Evolutionary conservation across 2,113 vertebrate genomes (phyloP), one percentile per base, ranked within the genome.

Genomic region (Callospermophilus lateralis): DNA sequence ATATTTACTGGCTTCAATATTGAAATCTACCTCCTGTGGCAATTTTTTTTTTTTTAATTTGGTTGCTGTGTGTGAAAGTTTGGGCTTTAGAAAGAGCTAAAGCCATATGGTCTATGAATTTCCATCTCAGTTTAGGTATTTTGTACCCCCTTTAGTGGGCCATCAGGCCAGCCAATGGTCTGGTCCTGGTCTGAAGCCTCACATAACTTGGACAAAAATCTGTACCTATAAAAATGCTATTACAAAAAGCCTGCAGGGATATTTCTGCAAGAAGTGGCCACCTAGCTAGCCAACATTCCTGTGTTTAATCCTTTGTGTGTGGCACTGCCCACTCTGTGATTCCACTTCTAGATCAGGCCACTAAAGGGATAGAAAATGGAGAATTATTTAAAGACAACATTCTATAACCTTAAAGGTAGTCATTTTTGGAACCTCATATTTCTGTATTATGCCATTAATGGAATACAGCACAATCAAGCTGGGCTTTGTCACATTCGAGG

Each of bases 1-100:
- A 67, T 16, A 19, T 73, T 91, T 93, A 85, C 73, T 91, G 55
- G 32, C 6, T 91, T 80, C 37, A 83, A 45, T 80, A 67, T 84
- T 81, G 77, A 79, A 79, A 94, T 94, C 96, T 92, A 85, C 89
- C 67, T 95, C 79, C 80, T 89, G 53, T 45, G 86, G 79, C 51
- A 55, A 81, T 80, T 86, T 61, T 70, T 93, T 53, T 63, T 3
- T 51, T 37, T 68, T 58, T 58, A 20, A 58, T 73, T 55, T 94
- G 85, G 30, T 74, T 73, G 65, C 79, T 58, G 28, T 17, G 4
- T 73, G 39, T 73, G 80, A 73, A 28, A 48, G 28, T 77, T 48
- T 89, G 39, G 80, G 48, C 85, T 91, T 96, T 58, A 73, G 78
- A 73, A 91, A 78, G 84, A 85, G 39, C 68, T n/a, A 42, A 90